Evolutionary conservation across 2,113 vertebrate genomes (phyloP).

Genomic region (Thalassarche chlororhynchos): DNA sequence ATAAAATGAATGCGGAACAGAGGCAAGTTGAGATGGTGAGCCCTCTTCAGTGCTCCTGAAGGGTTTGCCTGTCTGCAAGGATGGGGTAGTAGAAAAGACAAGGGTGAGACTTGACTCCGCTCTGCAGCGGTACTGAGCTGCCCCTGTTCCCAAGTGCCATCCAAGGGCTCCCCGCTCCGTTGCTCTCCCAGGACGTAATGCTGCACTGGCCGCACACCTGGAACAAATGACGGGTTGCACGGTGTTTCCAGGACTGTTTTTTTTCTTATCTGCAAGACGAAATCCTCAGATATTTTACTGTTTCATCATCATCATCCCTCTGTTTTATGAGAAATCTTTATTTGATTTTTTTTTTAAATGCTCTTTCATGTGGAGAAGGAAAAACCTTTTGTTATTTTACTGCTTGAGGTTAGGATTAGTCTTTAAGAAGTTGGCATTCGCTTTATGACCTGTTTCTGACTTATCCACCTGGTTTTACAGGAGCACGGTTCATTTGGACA

Average conservation of each 20-base stretch:
- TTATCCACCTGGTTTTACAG: neutral
- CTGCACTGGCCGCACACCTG: neutral
- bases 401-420: neutral
- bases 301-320: neutral
- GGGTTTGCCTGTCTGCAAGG: neutral
- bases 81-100: no score
- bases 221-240: no score
- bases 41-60: no score
- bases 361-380: neutral
- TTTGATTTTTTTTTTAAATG: neutral
- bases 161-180: neutral
- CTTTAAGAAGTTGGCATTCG: fast-evolving
- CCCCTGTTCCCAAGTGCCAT: neutral
- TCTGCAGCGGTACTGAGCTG: neutral
- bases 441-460: neutral
- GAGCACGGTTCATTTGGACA: neutral
- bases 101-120: neutral
- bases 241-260: neutral
- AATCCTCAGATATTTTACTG: neutral
- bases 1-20: fast-evolving
- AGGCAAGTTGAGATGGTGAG: neutral
- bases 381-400: neutral
- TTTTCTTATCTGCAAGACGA: neutral
- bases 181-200: neutral
- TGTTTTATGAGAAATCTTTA: neutral